Evolutionary conservation across 2,888 invertebrate genomes (phyloP).

Genomic region (Perdita meconis): DNA sequence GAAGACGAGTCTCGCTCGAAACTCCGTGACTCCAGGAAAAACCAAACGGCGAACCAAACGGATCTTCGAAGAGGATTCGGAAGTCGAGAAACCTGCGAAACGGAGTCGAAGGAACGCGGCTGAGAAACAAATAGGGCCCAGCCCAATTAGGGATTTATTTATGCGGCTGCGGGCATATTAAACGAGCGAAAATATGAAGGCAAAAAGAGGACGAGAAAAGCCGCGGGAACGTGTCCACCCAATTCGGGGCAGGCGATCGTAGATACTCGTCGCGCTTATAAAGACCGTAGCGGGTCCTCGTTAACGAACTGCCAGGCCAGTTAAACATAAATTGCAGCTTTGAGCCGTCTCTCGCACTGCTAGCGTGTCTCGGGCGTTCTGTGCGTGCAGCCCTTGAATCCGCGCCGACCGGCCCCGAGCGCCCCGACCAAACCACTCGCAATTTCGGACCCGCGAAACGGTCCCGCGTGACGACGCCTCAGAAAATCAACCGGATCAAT

Average conservation of each 20-base stretch:
- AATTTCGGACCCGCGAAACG: slow-evolving; percentile 55
- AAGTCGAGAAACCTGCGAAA: neutral
- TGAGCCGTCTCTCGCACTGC: slow-evolving; percentile 61
- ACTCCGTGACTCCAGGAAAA: too few species aligned
- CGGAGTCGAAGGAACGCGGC: slow-evolving; percentile 33
- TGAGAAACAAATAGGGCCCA: slow-evolving; percentile 70
- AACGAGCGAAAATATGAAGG: slow-evolving; percentile 74
- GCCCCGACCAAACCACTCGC: slow-evolving; percentile 32
- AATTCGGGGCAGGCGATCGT: slow-evolving; percentile 71
- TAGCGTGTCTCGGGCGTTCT: slow-evolving; percentile 51
- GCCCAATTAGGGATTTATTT: slow-evolving; percentile 76
- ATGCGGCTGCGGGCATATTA: slow-evolving; percentile 70
- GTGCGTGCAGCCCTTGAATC: slow-evolving; percentile 65
- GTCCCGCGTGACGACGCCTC: slow-evolving; percentile 38
- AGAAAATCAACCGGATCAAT: slow-evolving; percentile 55
- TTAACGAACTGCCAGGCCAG: slow-evolving; percentile 74
- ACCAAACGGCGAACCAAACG: neutral
- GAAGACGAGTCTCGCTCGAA: neutral
- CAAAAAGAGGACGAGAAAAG: slow-evolving; percentile 54
- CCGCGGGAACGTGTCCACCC: slow-evolving; percentile 70
- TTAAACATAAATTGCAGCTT: slow-evolving; percentile 75
- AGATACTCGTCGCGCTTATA: slow-evolving; percentile 75
- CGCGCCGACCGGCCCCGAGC: slow-evolving; percentile 44
- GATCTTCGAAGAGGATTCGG: neutral
- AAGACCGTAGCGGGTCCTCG: slow-evolving; percentile 72